A percentile compares a stretch with the other conserved stretches of the same genome.
Evolutionary conservation across 2,888 invertebrate genomes (phyloP).

Genomic region (Linnaemya tessellans): DNA sequence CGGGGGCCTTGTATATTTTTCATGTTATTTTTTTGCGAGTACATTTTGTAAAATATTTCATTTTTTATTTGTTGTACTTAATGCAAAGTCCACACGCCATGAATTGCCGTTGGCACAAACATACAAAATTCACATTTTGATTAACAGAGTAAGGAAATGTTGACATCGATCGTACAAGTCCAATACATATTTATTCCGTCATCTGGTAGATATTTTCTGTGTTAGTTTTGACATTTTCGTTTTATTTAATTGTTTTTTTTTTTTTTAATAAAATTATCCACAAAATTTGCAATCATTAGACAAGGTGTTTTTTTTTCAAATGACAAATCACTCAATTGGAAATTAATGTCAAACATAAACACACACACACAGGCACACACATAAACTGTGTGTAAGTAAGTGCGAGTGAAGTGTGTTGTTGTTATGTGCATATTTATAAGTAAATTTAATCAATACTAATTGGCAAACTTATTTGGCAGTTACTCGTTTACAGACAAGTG

Average conservation of each 20-base stretch:
- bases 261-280: background rate
- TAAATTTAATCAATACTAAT: slow-evolving; percentile 48
- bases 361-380: background rate
- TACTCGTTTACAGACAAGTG: background rate
- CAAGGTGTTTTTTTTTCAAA: slow-evolving; percentile 44
- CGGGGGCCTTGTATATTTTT: slow-evolving; percentile 23
- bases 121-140: slow-evolving; percentile 31
- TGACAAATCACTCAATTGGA: slow-evolving; percentile 62
- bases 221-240: slow-evolving; percentile 1
- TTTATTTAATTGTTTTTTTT: background rate
- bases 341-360: slow-evolving; percentile 59
- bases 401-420: slow-evolving; percentile 4
- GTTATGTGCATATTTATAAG: slow-evolving; percentile 33
- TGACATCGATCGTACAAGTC: slow-evolving; percentile 48
- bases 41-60: slow-evolving; percentile 1
- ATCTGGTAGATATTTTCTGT: slow-evolving; percentile 16
- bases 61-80: background rate
- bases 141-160: slow-evolving; percentile 61
- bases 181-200: background rate
- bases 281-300: slow-evolving; percentile 27
- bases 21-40: background rate
- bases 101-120: background rate
- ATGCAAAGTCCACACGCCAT: slow-evolving; percentile 43
- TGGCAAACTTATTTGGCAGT: slow-evolving; percentile 44
- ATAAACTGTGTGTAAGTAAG: background rate